Evolutionary conservation across 2,888 invertebrate species (phyloP), one percentile per base, ranked within the genome.

Genomic region (Craniophora ligustri): DNA sequence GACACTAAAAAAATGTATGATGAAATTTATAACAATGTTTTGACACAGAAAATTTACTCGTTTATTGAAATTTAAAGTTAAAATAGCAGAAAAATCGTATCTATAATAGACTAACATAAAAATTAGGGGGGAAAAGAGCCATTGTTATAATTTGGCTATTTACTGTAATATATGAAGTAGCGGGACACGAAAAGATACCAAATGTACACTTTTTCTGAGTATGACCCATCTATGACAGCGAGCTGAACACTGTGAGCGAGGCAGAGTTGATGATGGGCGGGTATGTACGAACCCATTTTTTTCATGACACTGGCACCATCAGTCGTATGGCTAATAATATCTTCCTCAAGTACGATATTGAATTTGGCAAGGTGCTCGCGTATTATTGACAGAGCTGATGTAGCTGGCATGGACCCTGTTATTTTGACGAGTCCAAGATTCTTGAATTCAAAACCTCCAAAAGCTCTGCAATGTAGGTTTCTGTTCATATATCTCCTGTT

Each of bases 221-320:
- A n/a, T n/a, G n/a, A n/a, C n/a, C n/a, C n/a, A 19, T 41, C 26
- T 10, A 23, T 23, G 13, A 13, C 26, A 15, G 34, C 34, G 34
- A 34, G 34, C 34, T 34, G 34, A 34, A 16, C 18, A 34, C 34
- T 18, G n/a, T 34, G 34, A 15, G 34, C 34, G 34, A 34, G 34
- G 18, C 34, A n/a, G n/a, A 34, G 8, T 19, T 19, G 35, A 19
- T 36, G 19, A 10, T 19, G 13, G 11, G 19, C 19, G 19, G 18
- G 10, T 8, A 18, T 19, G 19, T 19, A 36, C 8, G 28, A 28
- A 23, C 46, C 46, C 46, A 46, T 36, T 36, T 46, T 50, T 41
- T 34, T 49, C 31, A 40, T 49, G 8, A 49, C 49, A 26, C 39
- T 49, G 23, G 40, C 49, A 21, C 49, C 49, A 32, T 49, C 49